Evolutionary conservation across 2,888 invertebrate species (phyloP).

Genomic region (Colletes collaris): DNA sequence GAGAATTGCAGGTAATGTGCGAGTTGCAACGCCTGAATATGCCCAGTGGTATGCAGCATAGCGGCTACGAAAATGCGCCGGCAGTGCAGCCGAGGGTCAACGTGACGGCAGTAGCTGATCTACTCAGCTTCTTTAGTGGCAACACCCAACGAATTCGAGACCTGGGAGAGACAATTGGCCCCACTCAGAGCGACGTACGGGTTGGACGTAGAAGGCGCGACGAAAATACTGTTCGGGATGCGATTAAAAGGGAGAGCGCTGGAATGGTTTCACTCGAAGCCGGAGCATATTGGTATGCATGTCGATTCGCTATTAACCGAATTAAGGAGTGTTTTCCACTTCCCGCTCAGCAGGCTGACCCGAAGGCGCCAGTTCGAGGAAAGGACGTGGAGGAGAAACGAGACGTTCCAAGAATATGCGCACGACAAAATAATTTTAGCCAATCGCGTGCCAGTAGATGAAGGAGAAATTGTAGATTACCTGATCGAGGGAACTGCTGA

Average conservation of each 20-base stretch:
- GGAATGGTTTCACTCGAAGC: not conserved
- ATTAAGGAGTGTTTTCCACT: not conserved
- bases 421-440: not conserved
- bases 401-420: not conserved
- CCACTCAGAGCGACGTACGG: too few relatives aligned
- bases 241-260: constrained; percentile 1
- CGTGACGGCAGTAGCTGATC: too few relatives aligned
- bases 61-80: too few relatives aligned
- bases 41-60: too few relatives aligned
- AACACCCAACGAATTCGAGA: too few relatives aligned
- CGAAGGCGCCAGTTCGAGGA: constrained; percentile 2
- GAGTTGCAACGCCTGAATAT: too few relatives aligned
- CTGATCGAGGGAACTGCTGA: constrained; percentile 7
- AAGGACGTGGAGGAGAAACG: not conserved
- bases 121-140: too few relatives aligned
- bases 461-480: not conserved
- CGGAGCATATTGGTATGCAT: not conserved
- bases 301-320: not conserved
- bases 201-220: too few relatives aligned
- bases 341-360: not conserved
- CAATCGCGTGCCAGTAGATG: not conserved
- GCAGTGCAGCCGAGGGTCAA: too few relatives aligned
- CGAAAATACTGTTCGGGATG: too few relatives aligned
- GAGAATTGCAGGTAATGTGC: too few relatives aligned
- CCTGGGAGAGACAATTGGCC: too few relatives aligned